Evolutionary conservation across 2,888 invertebrate species (phyloP), one percentile per base, ranked within the genome.

Genomic region (Druceiella hillmani): DNA sequence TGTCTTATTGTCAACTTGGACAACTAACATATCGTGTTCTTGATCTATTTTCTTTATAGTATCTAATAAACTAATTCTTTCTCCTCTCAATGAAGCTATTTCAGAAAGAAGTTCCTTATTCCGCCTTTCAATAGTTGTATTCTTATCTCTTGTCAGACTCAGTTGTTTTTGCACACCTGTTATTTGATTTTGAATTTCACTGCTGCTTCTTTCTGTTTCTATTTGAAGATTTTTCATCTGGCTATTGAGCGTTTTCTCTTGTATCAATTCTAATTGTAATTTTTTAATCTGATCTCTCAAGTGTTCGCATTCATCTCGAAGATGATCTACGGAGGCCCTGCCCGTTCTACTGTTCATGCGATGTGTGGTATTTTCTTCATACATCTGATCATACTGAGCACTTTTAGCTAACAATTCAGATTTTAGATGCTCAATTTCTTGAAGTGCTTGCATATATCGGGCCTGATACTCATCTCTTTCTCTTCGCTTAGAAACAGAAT

Each of bases 161-260:
- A 83, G 58, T 56, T 85, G 80, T 15, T 73, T 75, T 56, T 85
- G 83, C 7, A 76, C 61, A 46, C 75, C 69, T 25, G 76, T 53
- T 22, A 86, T 57, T 58, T 84, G 81, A 55, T 73, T 75, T 58
- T 86, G 85, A 38, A 79, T 69, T 48, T 85, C 83, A 36, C 73
- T 69, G 41, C 83, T 68, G 28, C 82, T 78, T 52, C 80, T 76
- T 59, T 87, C 87, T 3, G 84, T 83, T 67, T 87, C 85, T 51
- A 84, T 76, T 53, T 87, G 85, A 32, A 86, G 66, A 46, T 80
- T 74, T 59, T 86, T 87, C 37, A 63, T 65, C 59, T 72, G 72
- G 53, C 56, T 69, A 38, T 68, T 56, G 40, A 71, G 50, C 36
- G 70, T 67, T 55, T 71, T 71, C 46, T 69, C 68, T 52, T 64